Evolutionary conservation across 2,888 invertebrate genomes (phyloP).

Genomic region (Melinaea menophilus): DNA sequence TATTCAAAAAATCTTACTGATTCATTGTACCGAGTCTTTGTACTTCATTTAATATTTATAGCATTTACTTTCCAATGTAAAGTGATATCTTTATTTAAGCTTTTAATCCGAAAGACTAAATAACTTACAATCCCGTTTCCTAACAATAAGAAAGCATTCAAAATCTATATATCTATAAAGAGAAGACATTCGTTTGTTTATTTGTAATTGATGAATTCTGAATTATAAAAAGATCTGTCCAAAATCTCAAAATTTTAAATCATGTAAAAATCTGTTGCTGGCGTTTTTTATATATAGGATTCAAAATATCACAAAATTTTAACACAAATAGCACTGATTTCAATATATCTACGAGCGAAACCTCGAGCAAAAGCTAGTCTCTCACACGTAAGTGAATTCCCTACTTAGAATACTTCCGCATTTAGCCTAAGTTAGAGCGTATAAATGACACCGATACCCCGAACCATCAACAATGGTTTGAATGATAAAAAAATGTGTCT

Average conservation of each 20-base stretch:
- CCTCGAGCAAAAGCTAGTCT: too few relatives aligned
- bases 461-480: constrained; percentile 54
- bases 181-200: too few relatives aligned
- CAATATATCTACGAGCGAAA: too few relatives aligned
- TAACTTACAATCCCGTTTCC: background rate
- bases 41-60: constrained; percentile 13
- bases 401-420: constrained; percentile 12
- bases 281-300: too few relatives aligned
- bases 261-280: too few relatives aligned
- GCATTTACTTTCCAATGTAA: constrained; percentile 31
- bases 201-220: too few relatives aligned
- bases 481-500: constrained; percentile 55
- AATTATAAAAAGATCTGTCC: too few relatives aligned
- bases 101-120: background rate
- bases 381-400: background rate
- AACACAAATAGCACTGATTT: too few relatives aligned
- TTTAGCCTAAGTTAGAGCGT: constrained; percentile 12
- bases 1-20: constrained; percentile 19
- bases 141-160: too few relatives aligned
- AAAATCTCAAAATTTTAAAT: too few relatives aligned
- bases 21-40: constrained; percentile 17
- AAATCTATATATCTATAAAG: too few relatives aligned
- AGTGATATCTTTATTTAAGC: constrained; percentile 40
- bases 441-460: constrained; percentile 57
- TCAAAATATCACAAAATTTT: too few relatives aligned